These are phyloP conservation scores for Andrena cerasifolii DNA, from an alignment of 1,140 invertebrate species.

Conservation along the genomic window DNA sequence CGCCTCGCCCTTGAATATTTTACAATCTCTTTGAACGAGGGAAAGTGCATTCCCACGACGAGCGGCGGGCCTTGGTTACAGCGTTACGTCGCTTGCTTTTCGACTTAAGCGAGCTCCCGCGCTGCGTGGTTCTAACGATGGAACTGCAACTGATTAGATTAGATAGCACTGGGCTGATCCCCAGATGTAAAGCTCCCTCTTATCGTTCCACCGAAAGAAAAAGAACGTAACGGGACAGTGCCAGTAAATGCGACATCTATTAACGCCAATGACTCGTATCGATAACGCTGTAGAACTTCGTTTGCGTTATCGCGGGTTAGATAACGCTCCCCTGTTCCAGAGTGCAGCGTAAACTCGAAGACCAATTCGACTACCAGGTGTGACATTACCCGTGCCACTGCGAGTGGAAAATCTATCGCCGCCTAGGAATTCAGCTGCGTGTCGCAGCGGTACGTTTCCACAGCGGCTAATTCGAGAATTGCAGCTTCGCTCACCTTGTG, in stretches of 20 bases:
- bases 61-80: constrained; percentile 45
- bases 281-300: neutral
- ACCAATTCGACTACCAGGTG: too few relatives aligned
- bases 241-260: neutral
- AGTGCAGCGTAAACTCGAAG: neutral
- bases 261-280: neutral
- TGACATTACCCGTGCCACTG: too few relatives aligned
- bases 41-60: constrained; percentile 51
- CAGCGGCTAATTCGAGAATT: too few relatives aligned
- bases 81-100: constrained; percentile 28
- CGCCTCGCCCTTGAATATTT: constrained; percentile 42
- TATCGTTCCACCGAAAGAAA: neutral
- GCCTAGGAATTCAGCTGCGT: too few relatives aligned
- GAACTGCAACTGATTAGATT: constrained; percentile 55
- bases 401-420: too few relatives aligned
- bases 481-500: constrained; percentile 83
- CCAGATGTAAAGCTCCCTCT: neutral
- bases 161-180: constrained; percentile 27
- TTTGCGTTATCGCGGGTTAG: neutral
- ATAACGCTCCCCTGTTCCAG: neutral
- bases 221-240: neutral
- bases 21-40: constrained; percentile 31
- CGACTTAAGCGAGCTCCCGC: constrained; percentile 27
- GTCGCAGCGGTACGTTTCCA: too few relatives aligned
- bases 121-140: neutral